Base-by-base conservation (phyloP, 2,113 vertebrate species). In the Chaetorhynchus papuensis region DNA sequence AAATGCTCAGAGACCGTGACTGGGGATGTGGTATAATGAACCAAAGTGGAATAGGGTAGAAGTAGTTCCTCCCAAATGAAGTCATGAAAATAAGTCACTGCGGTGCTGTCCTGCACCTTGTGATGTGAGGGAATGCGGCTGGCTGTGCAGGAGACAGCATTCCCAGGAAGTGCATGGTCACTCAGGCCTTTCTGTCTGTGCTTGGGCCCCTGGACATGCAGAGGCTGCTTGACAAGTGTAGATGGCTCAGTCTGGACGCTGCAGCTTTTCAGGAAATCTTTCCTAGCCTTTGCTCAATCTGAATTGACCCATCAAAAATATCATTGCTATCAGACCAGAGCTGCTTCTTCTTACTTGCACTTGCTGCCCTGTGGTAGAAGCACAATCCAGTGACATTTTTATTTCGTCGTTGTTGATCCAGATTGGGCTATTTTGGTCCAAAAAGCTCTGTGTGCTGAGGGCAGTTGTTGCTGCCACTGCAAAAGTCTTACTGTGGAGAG, bases 21-120 rank as follows among this genome's bases (percentile, higher is more conserved):
- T 6, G 13, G 41, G 60, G 81, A 83, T 89, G 77, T 53, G 68
- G 5, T 86, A 56, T 71, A 71, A 61, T 50, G 45, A 89, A 85
- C 31, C 39, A 57, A 87, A 90, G 71, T 74, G 87, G 87, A 83
- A 90, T 15, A 57, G 74, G 77, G 31, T 45, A 79, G 53, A 65
- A 89, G n/a, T 53, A 83, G 66, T 90, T 91, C 79, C 72, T 97
- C 83, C 80, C 92, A 92, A 94, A 70, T 89, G 93, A 93, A 95
- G 80, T 92, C 3, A 96, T 86, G 76, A 88, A 92, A 90, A 50
- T 86, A 50, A 94, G 72, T 89, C 61, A 45, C 69, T 39, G 53
- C 1, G n/a, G 83, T 94, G 64, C 72, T 27, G 31, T 81, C 54
- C 75, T 90, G 90, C 71, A 59, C 75, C 79, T 63, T 90, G 82